phyloP scores from a whole-genome alignment of 2,797 vertebrate genomes.

The Acanthopagrus latus region DNA sequence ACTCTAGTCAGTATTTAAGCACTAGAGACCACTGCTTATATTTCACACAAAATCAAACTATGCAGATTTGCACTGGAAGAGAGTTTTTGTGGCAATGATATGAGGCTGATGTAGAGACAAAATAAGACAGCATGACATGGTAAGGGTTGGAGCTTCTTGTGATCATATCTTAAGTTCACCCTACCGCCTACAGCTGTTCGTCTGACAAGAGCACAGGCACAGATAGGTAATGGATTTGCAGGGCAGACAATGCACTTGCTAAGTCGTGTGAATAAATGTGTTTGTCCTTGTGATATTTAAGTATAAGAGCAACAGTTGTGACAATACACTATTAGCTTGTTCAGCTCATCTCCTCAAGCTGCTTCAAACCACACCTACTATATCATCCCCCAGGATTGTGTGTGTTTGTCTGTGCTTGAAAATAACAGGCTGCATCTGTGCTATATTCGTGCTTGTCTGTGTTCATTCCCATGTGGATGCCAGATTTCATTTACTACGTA shows the following conservation, averaged over 20 bases:
- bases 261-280: not conserved
- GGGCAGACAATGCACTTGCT: no score
- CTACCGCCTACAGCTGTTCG: not conserved
- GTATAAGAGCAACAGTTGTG: no score
- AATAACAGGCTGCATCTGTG: not conserved
- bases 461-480: constrained; percentile 15
- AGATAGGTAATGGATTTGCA: not conserved
- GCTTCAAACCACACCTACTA: not conserved
- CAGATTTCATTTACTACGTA: constrained; percentile 6
- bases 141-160: not conserved
- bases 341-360: not conserved
- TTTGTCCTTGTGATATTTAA: not conserved
- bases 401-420: not conserved
- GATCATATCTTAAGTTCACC: not conserved
- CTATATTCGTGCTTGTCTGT: not conserved
- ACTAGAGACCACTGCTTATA: not conserved
- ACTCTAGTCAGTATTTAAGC: constrained; percentile 13
- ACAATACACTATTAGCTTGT: no score
- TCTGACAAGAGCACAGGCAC: not conserved
- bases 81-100: not conserved
- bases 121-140: not conserved
- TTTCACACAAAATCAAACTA: not conserved
- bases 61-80: not conserved
- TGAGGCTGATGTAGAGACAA: not conserved
- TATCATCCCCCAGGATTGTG: not conserved